Evolutionary conservation across 2,888 invertebrate genomes (phyloP).

Genomic region (Nomada lathburiana): DNA sequence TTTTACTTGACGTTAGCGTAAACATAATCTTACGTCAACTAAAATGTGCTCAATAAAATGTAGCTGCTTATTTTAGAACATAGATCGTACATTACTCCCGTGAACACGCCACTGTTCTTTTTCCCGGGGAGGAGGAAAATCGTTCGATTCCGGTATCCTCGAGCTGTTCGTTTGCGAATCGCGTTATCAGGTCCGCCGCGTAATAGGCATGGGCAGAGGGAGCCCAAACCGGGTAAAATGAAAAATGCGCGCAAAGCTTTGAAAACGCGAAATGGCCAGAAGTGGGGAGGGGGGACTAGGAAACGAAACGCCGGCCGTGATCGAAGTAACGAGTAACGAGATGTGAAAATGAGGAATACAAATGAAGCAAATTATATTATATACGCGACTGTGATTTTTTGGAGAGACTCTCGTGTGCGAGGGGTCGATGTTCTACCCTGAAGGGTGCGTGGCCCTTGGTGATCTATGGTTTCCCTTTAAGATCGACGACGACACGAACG

Average conservation of each 20-base stretch:
- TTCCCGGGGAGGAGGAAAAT: not conserved
- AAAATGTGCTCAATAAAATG: not conserved
- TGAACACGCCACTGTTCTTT: not conserved
- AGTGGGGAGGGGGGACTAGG: constrained; percentile 45
- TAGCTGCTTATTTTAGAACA: not conserved
- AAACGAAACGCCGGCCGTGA: constrained; percentile 56
- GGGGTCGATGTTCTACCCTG: constrained; percentile 66
- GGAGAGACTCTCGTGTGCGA: constrained; percentile 70
- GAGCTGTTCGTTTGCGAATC: constrained; percentile 52
- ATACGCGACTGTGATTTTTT: constrained; percentile 74
- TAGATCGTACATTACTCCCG: not conserved
- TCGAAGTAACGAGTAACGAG: constrained; percentile 52
- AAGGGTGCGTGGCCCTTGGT: constrained; percentile 57
- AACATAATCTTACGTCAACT: not conserved
- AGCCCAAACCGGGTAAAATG: not conserved
- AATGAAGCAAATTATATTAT: constrained; percentile 66
- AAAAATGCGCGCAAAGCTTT: no score
- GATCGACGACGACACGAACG: not conserved
- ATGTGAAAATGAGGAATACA: constrained; percentile 45
- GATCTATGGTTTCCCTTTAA: not conserved
- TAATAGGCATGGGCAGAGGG: not conserved
- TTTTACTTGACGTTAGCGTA: constrained; percentile 2
- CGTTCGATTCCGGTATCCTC: constrained; percentile 18
- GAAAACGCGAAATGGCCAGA: not conserved
- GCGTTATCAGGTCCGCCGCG: constrained; percentile 31